Conservation (phyloP, 2,797 vertebrate genomes). For the Ptychadena robeensis region DNA sequence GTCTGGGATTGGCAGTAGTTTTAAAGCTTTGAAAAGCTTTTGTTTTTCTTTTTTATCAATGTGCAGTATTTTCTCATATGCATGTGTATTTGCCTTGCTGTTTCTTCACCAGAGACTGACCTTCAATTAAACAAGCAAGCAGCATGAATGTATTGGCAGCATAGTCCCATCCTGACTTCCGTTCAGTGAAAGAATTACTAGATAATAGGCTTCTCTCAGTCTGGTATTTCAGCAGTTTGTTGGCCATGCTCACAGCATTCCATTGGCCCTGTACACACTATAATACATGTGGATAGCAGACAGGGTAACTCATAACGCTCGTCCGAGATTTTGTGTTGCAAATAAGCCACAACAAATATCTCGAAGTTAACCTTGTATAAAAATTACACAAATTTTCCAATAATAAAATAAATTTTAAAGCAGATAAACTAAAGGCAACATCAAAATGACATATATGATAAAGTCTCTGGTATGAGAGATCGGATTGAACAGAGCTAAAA, state of each 20-base stretch:
- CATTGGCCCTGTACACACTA: conserved; percentile 29
- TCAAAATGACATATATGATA: too few relatives aligned
- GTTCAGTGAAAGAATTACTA: conserved; percentile 5
- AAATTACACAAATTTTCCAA: neutral
- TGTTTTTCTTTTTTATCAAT: neutral
- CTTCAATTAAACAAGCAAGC: conserved; percentile 21
- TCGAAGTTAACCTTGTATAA: neutral
- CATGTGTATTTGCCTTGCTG: neutral
- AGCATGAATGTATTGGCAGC: conserved; percentile 17
- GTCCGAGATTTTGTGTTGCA: neutral
- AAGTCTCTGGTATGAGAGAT: too few relatives aligned
- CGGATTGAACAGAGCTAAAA: too few relatives aligned
- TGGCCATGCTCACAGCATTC: conserved; percentile 33
- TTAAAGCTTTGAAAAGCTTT: neutral
- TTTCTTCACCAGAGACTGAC: conserved; percentile 27
- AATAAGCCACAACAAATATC: neutral
- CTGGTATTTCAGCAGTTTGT: conserved; percentile 22
- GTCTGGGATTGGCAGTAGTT: neutral
- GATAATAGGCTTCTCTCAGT: neutral
- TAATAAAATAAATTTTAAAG: too few relatives aligned
- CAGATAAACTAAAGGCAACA: too few relatives aligned
- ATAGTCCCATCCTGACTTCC: conserved; percentile 21
- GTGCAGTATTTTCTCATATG: neutral
- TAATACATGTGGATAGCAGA: conserved; percentile 15
- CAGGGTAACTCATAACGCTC: conserved; percentile 13